Conservation (phyloP, 2,113 vertebrate genomes). For the Phaethornis superciliosus region DNA sequence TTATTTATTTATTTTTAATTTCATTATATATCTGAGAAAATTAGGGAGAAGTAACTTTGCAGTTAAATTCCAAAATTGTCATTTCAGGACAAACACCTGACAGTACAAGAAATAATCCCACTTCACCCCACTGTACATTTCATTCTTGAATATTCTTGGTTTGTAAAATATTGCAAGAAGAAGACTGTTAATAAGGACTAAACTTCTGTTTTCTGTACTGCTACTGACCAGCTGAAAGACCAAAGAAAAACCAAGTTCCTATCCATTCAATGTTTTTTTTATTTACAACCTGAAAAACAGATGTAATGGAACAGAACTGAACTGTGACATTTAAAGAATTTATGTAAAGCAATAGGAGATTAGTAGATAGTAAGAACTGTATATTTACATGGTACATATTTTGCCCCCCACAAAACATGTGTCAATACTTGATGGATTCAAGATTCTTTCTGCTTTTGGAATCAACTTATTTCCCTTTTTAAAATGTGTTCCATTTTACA, state of each 20-base stretch:
- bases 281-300: background rate
- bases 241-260: background rate
- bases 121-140: background rate
- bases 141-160: background rate
- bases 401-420: background rate
- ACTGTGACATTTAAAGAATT: conserved; percentile 1
- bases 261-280: background rate
- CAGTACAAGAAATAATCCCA: background rate
- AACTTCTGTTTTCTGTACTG: background rate
- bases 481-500: background rate
- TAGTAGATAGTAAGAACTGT: background rate
- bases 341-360: background rate
- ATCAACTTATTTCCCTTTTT: background rate
- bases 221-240: background rate
- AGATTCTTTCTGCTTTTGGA: background rate
- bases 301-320: background rate
- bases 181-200: background rate
- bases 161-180: background rate
- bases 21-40: background rate
- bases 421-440: background rate
- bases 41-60: background rate
- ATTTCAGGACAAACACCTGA: background rate
- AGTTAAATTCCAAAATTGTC: background rate
- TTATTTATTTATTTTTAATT: too few relatives aligned
- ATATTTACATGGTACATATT: background rate